These are phyloP conservation scores for Muscicapa adusta DNA, from an alignment of 2,113 vertebrate species.

Conservation along the genomic window DNA sequence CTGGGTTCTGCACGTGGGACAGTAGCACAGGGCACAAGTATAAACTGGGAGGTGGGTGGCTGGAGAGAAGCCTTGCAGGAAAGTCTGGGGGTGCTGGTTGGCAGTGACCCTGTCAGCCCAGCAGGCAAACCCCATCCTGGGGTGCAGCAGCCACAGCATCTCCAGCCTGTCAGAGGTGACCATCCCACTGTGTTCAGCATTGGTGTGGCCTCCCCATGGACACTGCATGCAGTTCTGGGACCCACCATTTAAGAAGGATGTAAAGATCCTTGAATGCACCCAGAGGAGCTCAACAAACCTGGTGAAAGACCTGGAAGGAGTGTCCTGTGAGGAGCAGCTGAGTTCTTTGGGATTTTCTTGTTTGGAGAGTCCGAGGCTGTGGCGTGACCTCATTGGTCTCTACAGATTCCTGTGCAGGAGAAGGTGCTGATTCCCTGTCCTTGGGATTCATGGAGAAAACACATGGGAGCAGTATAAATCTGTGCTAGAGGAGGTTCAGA, in stretches of 20 bases:
- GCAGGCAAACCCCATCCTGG: neutral
- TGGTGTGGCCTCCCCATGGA: too few relatives aligned
- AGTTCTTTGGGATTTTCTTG: neutral
- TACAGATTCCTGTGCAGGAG: neutral
- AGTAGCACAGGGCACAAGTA: fast-evolving
- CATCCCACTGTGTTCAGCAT: neutral
- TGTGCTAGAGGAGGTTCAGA: neutral
- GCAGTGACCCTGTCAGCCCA: neutral
- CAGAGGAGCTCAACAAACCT: neutral
- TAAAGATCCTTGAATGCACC: neutral
- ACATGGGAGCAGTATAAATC: fast-evolving
- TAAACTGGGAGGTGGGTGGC: fast-evolving
- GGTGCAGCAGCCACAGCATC: neutral
- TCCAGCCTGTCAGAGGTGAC: neutral
- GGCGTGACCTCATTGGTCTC: fast-evolving
- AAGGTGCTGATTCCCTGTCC: neutral
- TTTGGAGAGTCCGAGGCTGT: neutral
- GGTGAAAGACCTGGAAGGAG: neutral
- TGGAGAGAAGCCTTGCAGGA: neutral
- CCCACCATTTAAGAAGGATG: neutral
- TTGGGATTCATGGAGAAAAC: neutral
- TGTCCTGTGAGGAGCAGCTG: neutral
- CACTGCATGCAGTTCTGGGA: fast-evolving
- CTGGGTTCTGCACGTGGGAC: fast-evolving
- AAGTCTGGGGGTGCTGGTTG: fast-evolving